Evolutionary conservation across 2,888 invertebrate species (phyloP).

Genomic region (Netelia melanura): DNA sequence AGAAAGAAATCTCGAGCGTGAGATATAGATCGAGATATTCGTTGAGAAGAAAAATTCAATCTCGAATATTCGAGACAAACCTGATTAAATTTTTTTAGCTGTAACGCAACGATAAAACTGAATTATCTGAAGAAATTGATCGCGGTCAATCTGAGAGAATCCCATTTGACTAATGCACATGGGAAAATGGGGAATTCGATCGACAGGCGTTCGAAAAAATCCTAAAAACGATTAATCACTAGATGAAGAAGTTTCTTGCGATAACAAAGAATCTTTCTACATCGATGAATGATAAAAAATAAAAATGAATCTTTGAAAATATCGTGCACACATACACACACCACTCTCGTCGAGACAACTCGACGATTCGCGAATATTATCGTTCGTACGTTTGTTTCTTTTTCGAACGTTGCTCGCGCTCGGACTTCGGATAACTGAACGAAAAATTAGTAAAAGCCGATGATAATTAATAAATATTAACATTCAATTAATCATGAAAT

Average conservation of each 20-base stretch:
- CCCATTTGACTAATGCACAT: neutral
- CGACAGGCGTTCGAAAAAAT: neutral
- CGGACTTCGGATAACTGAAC: neutral
- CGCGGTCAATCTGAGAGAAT: neutral
- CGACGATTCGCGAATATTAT: neutral
- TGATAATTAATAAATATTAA: constrained; percentile 26
- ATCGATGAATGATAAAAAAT: neutral
- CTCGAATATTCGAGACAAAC: neutral
- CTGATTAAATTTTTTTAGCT: neutral
- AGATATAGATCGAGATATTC: neutral
- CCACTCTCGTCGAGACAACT: constrained; percentile 18
- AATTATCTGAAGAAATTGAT: neutral
- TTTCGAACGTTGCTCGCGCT: constrained; percentile 14
- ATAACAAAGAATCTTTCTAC: neutral
- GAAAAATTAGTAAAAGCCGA: constrained; percentile 43
- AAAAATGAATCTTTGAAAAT: constrained; percentile 27
- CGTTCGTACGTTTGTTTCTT: neutral
- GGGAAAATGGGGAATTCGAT: neutral
- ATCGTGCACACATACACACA: constrained; percentile 26
- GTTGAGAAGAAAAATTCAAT: neutral
- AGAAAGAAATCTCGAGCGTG: constrained; percentile 34
- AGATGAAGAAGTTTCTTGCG: neutral
- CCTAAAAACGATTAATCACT: neutral
- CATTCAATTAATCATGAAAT: constrained; percentile 37
- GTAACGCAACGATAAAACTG: neutral